Conservation (phyloP, 2,113 vertebrate species). For the Romanogobio albipinnatus region DNA sequence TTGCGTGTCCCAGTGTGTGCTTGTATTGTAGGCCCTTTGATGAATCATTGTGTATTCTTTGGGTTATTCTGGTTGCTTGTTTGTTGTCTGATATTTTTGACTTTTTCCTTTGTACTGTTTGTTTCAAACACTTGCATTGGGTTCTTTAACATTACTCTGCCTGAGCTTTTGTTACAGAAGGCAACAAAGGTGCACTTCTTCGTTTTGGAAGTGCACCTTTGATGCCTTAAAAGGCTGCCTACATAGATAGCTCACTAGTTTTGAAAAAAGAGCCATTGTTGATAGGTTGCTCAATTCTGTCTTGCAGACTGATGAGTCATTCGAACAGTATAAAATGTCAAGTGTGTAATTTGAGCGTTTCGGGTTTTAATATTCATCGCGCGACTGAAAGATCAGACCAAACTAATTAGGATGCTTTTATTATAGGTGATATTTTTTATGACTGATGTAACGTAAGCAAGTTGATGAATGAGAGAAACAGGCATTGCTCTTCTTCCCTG, state of each 20-base stretch:
- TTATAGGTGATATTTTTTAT: background rate
- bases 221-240: constrained; percentile 25
- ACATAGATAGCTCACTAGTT: background rate
- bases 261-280: constrained; percentile 8
- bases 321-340: background rate
- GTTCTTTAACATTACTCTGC: background rate
- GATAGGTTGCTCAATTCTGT: constrained; percentile 18
- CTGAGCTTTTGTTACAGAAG: constrained; percentile 15
- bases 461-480: background rate
- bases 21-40: background rate
- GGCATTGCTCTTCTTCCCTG: background rate
- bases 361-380: background rate
- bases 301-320: background rate
- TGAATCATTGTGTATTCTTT: constrained; percentile 20
- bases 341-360: background rate
- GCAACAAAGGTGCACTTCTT: background rate
- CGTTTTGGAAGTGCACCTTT: background rate
- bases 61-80: constrained; percentile 26
- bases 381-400: background rate
- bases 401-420: background rate
- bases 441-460: background rate
- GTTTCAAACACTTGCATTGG: constrained; percentile 13
- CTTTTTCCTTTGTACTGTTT: background rate
- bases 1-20: background rate
- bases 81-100: background rate